These are phyloP conservation scores for Pao palembangensis DNA, from an alignment of 2,113 vertebrate species.

Conservation along the genomic window DNA sequence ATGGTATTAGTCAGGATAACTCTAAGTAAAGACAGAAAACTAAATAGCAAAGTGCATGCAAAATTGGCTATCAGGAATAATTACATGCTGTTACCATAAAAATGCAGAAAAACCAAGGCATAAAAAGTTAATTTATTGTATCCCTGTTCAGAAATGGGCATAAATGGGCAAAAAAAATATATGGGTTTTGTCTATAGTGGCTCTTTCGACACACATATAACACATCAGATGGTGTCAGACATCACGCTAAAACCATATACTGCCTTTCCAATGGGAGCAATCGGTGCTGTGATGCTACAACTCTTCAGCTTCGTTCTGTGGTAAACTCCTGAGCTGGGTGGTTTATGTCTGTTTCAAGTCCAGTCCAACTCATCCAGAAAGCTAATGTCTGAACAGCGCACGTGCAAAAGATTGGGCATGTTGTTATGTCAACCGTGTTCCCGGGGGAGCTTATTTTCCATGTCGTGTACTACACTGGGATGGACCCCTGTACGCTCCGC, in stretches of 20 bases:
- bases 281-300: not conserved
- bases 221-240: no score
- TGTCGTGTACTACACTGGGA: constrained; percentile 12
- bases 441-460: constrained; percentile 14
- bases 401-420: not conserved
- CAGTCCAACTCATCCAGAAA: not conserved
- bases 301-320: not conserved
- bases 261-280: not conserved
- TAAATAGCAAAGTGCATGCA: no score
- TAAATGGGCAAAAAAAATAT: no score
- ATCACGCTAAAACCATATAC: no score
- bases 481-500: constrained; percentile 18
- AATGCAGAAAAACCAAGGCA: not conserved
- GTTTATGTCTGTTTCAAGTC: not conserved
- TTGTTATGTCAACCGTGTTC: not conserved
- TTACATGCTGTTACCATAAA: not conserved
- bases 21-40: not conserved
- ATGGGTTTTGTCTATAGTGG: no score
- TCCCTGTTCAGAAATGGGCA: no score
- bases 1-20: not conserved
- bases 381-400: not conserved
- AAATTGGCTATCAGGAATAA: constrained; percentile 1
- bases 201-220: no score
- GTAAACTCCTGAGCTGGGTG: not conserved
- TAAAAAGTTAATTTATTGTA: no score